Conservation (phyloP, 2,113 vertebrate genomes). For the Forbesichthys agassizii region DNA sequence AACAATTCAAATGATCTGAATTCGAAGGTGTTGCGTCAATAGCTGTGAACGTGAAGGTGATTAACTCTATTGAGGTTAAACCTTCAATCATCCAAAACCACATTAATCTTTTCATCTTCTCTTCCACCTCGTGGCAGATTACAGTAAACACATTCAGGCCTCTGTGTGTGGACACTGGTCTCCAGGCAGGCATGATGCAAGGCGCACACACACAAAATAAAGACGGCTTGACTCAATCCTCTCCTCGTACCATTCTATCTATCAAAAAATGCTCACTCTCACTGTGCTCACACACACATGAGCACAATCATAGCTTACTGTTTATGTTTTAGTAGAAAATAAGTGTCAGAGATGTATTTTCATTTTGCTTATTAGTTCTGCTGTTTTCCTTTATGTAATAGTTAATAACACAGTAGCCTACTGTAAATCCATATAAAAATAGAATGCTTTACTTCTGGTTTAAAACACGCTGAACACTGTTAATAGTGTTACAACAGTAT, state of each 20-base stretch:
- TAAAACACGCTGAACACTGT: too few relatives aligned
- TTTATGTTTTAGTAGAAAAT: too few relatives aligned
- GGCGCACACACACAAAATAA: accelerated
- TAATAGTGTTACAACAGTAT: too few relatives aligned
- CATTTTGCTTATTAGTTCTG: too few relatives aligned
- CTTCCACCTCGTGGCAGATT: conserved; percentile 44
- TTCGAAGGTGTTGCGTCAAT: neutral
- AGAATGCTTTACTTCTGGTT: too few relatives aligned
- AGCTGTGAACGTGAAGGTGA: conserved; percentile 15
- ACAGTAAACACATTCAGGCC: conserved; percentile 44
- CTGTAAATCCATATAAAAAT: too few relatives aligned
- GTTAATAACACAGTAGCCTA: too few relatives aligned
- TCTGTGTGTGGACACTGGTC: neutral
- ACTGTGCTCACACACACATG: neutral
- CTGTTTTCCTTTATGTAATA: too few relatives aligned
- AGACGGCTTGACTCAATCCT: neutral
- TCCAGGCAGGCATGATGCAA: accelerated
- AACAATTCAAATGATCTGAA: too few relatives aligned
- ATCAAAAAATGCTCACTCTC: neutral
- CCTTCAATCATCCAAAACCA: conserved; percentile 40
- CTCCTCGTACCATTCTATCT: neutral
- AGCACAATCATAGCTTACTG: neutral
- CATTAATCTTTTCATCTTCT: conserved; percentile 66
- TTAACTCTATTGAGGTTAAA: neutral
- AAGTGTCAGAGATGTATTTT: too few relatives aligned